Percentiles rank a stretch among this genome's conserved stretches.
phyloP scores from a whole-genome alignment of 2,797 vertebrate genomes.

The Schizopygopsis pylzovi region DNA sequence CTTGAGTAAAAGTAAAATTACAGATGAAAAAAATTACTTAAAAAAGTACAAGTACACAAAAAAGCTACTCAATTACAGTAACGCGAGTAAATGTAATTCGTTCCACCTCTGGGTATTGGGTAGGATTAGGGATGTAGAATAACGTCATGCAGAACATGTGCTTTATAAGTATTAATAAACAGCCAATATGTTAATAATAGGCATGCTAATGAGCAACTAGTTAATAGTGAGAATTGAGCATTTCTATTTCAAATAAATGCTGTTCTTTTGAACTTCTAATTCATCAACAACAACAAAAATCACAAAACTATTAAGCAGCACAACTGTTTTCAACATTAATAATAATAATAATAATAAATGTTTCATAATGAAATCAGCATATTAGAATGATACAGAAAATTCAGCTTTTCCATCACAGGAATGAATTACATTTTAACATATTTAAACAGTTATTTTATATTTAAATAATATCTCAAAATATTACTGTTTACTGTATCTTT shows the following conservation, averaged over 20 bases:
- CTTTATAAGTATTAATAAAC: not conserved
- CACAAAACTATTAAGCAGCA: not conserved
- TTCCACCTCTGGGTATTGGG: too few species aligned
- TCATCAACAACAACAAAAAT: not conserved
- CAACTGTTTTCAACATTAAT: not conserved
- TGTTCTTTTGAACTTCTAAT: not conserved
- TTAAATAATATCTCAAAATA: not conserved
- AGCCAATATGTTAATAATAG: not conserved
- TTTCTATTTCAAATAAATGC: too few species aligned
- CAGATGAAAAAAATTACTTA: too few species aligned
- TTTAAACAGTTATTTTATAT: not conserved
- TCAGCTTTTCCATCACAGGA: not conserved
- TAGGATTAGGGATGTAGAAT: too few species aligned
- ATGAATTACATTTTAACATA: not conserved
- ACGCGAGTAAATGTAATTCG: too few species aligned
- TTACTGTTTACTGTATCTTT: not conserved
- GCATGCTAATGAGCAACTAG: not conserved
- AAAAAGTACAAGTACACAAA: too few species aligned
- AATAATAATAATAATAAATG: not conserved
- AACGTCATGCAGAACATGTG: not conserved
- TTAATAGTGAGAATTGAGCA: too few species aligned
- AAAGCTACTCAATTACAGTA: too few species aligned
- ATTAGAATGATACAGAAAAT: not conserved
- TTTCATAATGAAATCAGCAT: not conserved
- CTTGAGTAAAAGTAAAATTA: too few species aligned